A percentile compares a stretch with the other conserved stretches of the same genome.
Evolutionary conservation across 2,888 invertebrate genomes (phyloP).

Genomic region (Sphaerophoria rueppellii): DNA sequence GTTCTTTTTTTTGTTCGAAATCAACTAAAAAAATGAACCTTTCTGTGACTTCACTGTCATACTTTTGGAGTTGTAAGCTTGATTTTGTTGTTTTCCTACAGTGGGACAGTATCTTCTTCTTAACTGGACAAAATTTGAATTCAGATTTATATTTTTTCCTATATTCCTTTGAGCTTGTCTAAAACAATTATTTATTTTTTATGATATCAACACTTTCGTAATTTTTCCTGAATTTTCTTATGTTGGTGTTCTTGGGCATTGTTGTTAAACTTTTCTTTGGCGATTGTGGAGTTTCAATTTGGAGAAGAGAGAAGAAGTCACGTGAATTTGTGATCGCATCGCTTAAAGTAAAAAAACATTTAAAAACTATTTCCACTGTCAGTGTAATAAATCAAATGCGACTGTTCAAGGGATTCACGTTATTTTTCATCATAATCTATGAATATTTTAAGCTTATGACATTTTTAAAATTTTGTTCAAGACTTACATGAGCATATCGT

Average conservation of each 20-base stretch:
- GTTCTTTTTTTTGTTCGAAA: slow-evolving; percentile 33
- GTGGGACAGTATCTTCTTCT: not conserved
- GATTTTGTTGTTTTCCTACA: slow-evolving; percentile 1
- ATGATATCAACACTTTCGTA: too few relatives aligned
- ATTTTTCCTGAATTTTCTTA: too few relatives aligned
- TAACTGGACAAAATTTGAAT: not conserved
- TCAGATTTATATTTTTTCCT: too few relatives aligned
- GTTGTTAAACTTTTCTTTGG: too few relatives aligned
- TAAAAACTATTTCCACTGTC: not conserved
- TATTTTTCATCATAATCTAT: slow-evolving; percentile 22
- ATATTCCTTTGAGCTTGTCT: too few relatives aligned
- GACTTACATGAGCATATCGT: not conserved
- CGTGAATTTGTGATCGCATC: too few relatives aligned
- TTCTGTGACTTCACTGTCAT: slow-evolving; percentile 2
- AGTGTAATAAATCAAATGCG: slow-evolving; percentile 23
- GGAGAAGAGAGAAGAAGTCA: too few relatives aligned
- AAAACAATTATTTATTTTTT: too few relatives aligned
- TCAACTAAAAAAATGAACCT: slow-evolving; percentile 29
- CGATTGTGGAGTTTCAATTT: too few relatives aligned
- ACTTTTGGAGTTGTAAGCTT: slow-evolving; percentile 22
- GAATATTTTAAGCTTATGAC: not conserved
- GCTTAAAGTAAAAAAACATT: not conserved
- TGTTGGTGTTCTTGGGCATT: too few relatives aligned
- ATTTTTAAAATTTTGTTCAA: not conserved
- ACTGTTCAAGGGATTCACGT: slow-evolving; percentile 38